Percentiles rank a stretch among this genome's conserved stretches.
Evolutionary conservation across 1,140 invertebrate species (phyloP).

Genomic region (Hyles euphorbiae): DNA sequence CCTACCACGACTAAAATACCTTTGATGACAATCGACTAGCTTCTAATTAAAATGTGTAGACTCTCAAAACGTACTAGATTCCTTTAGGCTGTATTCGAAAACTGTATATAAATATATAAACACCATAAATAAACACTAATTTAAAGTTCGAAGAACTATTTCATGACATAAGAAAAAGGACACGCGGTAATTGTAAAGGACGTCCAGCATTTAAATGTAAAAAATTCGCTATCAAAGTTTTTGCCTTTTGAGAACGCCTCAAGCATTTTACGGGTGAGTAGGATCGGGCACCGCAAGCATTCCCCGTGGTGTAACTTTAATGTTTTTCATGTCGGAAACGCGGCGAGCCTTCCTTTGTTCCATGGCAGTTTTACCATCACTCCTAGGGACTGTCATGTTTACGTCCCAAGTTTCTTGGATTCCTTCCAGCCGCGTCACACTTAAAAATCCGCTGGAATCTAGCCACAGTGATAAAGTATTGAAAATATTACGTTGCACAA

Average conservation of each 20-base stretch:
- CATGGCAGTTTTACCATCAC: conserved; percentile 35
- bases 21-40: no score
- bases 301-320: conserved; percentile 30
- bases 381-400: conserved; percentile 41
- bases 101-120: no score
- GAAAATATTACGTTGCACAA: conserved; percentile 19
- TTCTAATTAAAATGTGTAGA: no score
- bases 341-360: conserved; percentile 37
- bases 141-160: no score
- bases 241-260: conserved; percentile 4
- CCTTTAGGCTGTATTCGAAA: no score
- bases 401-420: conserved; percentile 43
- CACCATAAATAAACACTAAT: no score
- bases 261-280: conserved; percentile 2
- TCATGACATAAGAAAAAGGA: no score
- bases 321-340: conserved; percentile 40
- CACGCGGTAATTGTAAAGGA: no score
- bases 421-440: conserved; percentile 27
- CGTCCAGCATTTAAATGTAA: no score
- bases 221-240: background rate
- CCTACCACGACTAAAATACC: no score
- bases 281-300: conserved; percentile 11
- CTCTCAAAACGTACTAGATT: no score
- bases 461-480: conserved; percentile 34
- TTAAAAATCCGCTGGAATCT: conserved; percentile 41